These are phyloP conservation scores for Urechis unicinctus DNA, from an alignment of 2,888 invertebrate genomes.

Conservation along the genomic window DNA sequence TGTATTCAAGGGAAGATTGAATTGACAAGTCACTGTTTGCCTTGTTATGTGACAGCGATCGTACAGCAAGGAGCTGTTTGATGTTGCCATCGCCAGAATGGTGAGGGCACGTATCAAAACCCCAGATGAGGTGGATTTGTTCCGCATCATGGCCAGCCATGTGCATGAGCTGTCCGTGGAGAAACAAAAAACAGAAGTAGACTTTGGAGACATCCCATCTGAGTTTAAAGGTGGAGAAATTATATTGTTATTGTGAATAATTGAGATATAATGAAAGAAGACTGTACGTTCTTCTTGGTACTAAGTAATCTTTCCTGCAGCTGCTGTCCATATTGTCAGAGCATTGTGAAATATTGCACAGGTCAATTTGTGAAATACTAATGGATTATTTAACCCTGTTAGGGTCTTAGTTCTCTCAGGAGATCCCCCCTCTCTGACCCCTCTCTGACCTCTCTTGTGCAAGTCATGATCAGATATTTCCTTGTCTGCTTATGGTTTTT, in stretches of 20 bases:
- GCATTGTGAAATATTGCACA: too few species aligned
- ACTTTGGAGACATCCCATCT: constrained; percentile 91
- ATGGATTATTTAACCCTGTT: too few species aligned
- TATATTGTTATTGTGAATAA: too few species aligned
- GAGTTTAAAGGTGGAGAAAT: constrained; percentile 68
- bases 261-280: too few species aligned
- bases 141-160: constrained; percentile 55
- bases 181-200: constrained; percentile 82
- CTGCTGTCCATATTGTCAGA: too few species aligned
- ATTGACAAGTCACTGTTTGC: not conserved
- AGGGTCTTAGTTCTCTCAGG: too few species aligned
- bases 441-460: too few species aligned
- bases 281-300: too few species aligned
- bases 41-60: constrained; percentile 63
- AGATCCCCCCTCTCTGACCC: too few species aligned
- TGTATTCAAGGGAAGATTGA: too few species aligned
- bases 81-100: constrained; percentile 79
- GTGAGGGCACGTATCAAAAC: constrained; percentile 78
- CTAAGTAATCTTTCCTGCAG: too few species aligned
- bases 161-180: constrained; percentile 61
- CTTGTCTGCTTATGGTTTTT: not conserved
- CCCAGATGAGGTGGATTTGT: constrained; percentile 75
- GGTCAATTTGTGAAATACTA: too few species aligned
- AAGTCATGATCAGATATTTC: not conserved
- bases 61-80: constrained; percentile 85